Evolutionary conservation across 2,113 vertebrate genomes (phyloP), one percentile per base, ranked within the genome.

Genomic region (Sylvilagus bachmani): DNA sequence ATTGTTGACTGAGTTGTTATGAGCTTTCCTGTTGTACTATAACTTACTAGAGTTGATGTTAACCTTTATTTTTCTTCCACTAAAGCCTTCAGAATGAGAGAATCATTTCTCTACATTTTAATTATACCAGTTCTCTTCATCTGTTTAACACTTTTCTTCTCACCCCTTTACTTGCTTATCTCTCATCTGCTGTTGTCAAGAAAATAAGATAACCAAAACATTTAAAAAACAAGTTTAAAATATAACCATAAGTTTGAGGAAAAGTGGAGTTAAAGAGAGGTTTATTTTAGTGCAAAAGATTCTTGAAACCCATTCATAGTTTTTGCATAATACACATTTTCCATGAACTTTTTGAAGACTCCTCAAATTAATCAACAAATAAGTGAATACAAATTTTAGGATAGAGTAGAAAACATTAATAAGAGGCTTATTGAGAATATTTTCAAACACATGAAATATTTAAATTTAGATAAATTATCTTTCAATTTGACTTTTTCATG

Each of bases 141-240:
- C 9, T 73, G 29, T 77, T 81, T 93, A 33, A 36, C 66, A 85
- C 8, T 61, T 38, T 80, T 74, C 14, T 61, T 81, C 16, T 31
- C 2, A 36, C n/a, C 31, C 10, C 17, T 83, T 67, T 44, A 83
- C 77, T 90, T 53, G 36, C 3, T 90, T 90, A 36, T 14, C 66
- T 64, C 53, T 90, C 29, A 73, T 29, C 36, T 78, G 27, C 24
- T 51, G 7, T 93, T 92, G 73, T 94, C 77, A 94, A 78, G 62
- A 36, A 92, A 95, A 95, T 8, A 73, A 89, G 77, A 27, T 44
- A 92, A 66, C 8, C 12, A 71, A 83, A 51, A 7, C 13, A 78
- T 86, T 55, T 61, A 4, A 73, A 86, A 49, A 44, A 9, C 44
- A 44, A 44, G 44, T 7, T 44, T 44, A 44, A 44, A 44, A 44